phyloP scores from a whole-genome alignment of 2,113 vertebrate genomes.

The Hemiscyllium ocellatum region DNA sequence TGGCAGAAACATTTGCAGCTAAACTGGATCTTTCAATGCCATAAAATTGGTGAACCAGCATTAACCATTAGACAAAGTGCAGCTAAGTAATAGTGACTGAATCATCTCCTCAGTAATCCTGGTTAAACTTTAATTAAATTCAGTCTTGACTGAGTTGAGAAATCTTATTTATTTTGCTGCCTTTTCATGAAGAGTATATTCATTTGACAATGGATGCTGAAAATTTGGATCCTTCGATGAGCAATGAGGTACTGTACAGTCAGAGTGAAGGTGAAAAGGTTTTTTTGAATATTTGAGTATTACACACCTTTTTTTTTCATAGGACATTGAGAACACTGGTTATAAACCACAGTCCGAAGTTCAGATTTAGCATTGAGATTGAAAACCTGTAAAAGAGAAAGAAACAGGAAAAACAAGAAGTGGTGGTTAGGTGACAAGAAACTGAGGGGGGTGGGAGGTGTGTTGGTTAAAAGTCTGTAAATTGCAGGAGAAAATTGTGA shows the following conservation, averaged over 20 bases:
- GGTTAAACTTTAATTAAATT: background rate
- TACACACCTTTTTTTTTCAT: background rate
- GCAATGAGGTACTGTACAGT: background rate
- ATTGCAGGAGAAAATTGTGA: background rate
- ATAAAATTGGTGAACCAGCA: background rate
- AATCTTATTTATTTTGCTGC: background rate
- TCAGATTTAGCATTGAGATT: background rate
- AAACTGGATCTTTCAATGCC: background rate
- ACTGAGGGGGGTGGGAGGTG: background rate
- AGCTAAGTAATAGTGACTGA: background rate
- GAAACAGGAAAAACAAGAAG: background rate
- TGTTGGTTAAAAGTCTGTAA: background rate
- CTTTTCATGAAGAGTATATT: background rate
- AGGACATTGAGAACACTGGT: background rate
- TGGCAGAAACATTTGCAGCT: background rate
- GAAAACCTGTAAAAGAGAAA: background rate
- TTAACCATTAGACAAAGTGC: background rate
- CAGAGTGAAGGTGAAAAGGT: background rate
- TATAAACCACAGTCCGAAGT: background rate
- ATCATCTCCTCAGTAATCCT: background rate
- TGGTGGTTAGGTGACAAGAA: background rate
- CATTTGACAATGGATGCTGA: background rate
- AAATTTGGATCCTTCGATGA: background rate
- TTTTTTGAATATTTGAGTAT: background rate
- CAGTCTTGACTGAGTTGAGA: background rate